phyloP scores from a whole-genome alignment of 2,888 invertebrate species.

The Junonia oenone region DNA sequence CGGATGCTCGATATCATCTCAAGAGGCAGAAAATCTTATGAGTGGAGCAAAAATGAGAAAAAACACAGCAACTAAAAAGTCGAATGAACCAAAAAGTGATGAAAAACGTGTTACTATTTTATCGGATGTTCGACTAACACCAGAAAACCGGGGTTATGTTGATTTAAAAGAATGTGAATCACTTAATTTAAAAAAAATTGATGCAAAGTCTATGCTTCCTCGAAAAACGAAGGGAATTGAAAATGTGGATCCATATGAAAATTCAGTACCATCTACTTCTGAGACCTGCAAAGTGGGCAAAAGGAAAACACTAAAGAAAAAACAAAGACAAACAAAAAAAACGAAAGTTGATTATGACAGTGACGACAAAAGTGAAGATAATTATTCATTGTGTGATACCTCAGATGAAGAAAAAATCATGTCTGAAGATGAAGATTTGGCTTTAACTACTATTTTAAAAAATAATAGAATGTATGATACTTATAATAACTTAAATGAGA shows the following conservation, averaged over 20 bases:
- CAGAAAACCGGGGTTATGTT: conserved; percentile 10
- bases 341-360: neutral
- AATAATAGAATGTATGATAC: neutral
- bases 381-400: conserved; percentile 8
- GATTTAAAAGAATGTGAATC: neutral
- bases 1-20: conserved; percentile 5
- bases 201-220: conserved; percentile 2
- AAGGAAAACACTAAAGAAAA: neutral
- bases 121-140: conserved; percentile 2
- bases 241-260: conserved; percentile 5
- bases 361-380: neutral
- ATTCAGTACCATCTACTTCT: conserved; percentile 8
- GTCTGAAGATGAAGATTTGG: conserved; percentile 4
- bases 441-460: neutral
- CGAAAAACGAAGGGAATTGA: conserved; percentile 2
- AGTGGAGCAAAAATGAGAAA: neutral
- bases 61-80: conserved; percentile 6
- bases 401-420: conserved; percentile 1
- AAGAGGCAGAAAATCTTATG: conserved; percentile 9
- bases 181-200: conserved; percentile 5
- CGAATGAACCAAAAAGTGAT: conserved; percentile 6
- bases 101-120: conserved; percentile 10
- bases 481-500: neutral
- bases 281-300: conserved; percentile 1
- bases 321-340: conserved; percentile 1